These are phyloP conservation scores for Halcyon malimbica DNA, from an alignment of 2,113 vertebrate species.

Conservation along the genomic window DNA sequence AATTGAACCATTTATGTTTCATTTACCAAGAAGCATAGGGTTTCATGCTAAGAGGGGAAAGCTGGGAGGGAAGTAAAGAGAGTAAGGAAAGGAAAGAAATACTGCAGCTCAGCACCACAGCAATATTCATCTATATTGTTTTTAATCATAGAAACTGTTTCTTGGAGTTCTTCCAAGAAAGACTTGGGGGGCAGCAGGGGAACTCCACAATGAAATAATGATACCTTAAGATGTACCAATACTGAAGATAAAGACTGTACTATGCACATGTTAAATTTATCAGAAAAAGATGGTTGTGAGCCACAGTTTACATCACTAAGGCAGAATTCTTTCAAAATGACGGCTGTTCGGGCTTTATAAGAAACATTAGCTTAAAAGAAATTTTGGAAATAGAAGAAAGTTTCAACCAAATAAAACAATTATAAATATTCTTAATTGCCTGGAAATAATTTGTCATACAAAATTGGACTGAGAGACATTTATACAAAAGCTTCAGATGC, in stretches of 20 bases:
- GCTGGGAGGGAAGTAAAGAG: not conserved
- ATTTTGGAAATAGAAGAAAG: slow-evolving; percentile 68
- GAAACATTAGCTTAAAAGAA: slow-evolving; percentile 66
- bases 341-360: slow-evolving; percentile 41
- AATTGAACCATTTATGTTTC: slow-evolving; percentile 36
- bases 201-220: slow-evolving; percentile 32
- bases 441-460: slow-evolving; percentile 77
- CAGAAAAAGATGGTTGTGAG: slow-evolving; percentile 37
- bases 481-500: slow-evolving; percentile 48
- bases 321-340: slow-evolving; percentile 68
- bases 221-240: slow-evolving; percentile 22
- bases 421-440: slow-evolving; percentile 76
- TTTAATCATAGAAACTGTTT: slow-evolving; percentile 48
- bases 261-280: slow-evolving; percentile 56
- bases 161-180: slow-evolving; percentile 49
- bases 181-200: not conserved
- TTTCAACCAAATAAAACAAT: slow-evolving; percentile 70
- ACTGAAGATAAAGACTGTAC: slow-evolving; percentile 30
- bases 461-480: slow-evolving; percentile 50
- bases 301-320: slow-evolving; percentile 34
- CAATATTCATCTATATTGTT: slow-evolving; percentile 50
- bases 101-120: not conserved
- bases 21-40: slow-evolving; percentile 9
- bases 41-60: slow-evolving; percentile 17
- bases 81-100: slow-evolving; percentile 12